Evolutionary conservation across 2,888 invertebrate species (phyloP), one percentile per base, ranked within the genome.

Genomic region (Strigamia crassipes): DNA sequence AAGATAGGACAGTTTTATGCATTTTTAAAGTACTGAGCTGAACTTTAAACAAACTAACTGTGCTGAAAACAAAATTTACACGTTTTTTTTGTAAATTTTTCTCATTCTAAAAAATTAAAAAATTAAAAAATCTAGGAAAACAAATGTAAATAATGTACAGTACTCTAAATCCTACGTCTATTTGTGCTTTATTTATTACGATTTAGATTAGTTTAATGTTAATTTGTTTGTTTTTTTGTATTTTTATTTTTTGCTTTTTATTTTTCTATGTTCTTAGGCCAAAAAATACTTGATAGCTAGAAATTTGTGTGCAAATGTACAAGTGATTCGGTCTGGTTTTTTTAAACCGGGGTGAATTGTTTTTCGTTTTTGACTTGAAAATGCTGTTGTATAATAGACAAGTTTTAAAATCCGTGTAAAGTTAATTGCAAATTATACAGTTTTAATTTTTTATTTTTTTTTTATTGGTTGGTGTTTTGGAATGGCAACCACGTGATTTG

Each of bases 1-100:
- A n/a, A 56, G 6, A 6, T 27, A 31, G 12, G 27, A 73, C 23
- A 73, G 12, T 27, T 73, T 73, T 73, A 73, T 73, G 73, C 73
- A 73, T 73, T 73, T 73, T 73, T 27, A 12, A 73, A 56, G 56
- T 56, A 73, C 23, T n/a, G 31, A 31, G 73, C 73, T 73, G 73
- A 73, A 73, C n/a, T 31, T 31, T 73, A 73, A 66, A 73, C 27
- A 13, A 23, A 23, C 13, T 73, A 73, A 73, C 73, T 31, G 73
- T 73, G 31, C 31, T 73, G 56, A 27, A 27, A 73, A 73, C 73
- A 31, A 73, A 73, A 73, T 73, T 73, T 73, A 73, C 73, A 73
- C 73, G 5, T 73, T 31, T 56, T 56, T 73, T 73, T 73, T 73
- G 73, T 73, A 73, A 73, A 73, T 73, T 73, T 73, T 73, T 73